phyloP scores from a whole-genome alignment of 1,140 invertebrate genomes.

The Nylanderia fulva region DNA sequence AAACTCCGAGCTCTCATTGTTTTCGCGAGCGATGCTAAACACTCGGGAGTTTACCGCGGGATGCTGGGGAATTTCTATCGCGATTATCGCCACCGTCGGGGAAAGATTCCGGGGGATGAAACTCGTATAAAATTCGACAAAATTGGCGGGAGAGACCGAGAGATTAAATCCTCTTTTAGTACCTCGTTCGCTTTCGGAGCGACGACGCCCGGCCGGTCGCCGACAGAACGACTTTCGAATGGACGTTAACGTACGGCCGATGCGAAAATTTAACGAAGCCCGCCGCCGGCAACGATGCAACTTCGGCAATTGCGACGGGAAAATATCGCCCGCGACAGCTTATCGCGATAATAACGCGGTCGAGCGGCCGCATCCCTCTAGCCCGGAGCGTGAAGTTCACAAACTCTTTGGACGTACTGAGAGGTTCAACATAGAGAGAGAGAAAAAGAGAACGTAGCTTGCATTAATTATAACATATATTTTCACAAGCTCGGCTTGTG shows the following conservation, averaged over 20 bases:
- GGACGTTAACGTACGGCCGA: slow-evolving; percentile 52
- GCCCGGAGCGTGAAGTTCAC: background rate
- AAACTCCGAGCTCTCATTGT: slow-evolving; percentile 32
- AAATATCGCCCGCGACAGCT: slow-evolving; percentile 66
- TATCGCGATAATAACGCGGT: slow-evolving; percentile 65
- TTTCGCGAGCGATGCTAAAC: slow-evolving; percentile 50
- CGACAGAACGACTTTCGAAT: slow-evolving; percentile 53
- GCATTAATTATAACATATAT: slow-evolving; percentile 1
- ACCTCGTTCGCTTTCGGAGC: slow-evolving; percentile 35
- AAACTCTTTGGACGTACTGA: slow-evolving; percentile 9
- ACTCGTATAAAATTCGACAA: slow-evolving; percentile 29
- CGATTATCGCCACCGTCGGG: slow-evolving; percentile 19
- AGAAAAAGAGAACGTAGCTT: background rate
- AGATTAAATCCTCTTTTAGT: slow-evolving; percentile 58
- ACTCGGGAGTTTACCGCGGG: background rate
- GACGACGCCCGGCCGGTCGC: background rate
- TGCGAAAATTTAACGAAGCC: slow-evolving; percentile 71
- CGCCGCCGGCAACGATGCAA: slow-evolving; percentile 52
- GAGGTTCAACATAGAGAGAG: background rate
- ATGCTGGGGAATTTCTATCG: slow-evolving; percentile 43
- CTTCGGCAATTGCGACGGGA: slow-evolving; percentile 48
- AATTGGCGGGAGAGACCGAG: slow-evolving; percentile 24
- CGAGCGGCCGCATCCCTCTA: background rate
- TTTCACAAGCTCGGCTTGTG: background rate
- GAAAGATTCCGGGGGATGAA: background rate